These are phyloP conservation scores for Drosophila guanche DNA, from an alignment of 1,140 invertebrate genomes.

Conservation along the genomic window DNA sequence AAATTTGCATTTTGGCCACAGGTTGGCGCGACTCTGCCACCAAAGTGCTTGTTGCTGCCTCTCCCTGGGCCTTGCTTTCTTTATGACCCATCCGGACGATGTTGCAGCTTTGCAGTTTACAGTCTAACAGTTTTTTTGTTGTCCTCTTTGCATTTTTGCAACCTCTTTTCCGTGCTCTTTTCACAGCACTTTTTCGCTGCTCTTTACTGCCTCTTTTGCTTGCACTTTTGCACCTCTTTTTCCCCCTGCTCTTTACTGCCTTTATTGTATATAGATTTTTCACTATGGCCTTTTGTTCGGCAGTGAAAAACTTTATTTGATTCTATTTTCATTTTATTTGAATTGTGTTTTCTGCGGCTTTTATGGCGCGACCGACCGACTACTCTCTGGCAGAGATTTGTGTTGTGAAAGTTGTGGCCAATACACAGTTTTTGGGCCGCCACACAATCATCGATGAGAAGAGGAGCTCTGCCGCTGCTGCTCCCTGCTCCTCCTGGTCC, in stretches of 20 bases:
- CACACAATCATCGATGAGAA: slow-evolving; percentile 20
- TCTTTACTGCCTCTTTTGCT: neutral
- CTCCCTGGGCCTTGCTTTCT: slow-evolving; percentile 74
- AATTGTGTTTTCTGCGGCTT: slow-evolving; percentile 68
- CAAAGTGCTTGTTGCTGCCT: slow-evolving; percentile 7
- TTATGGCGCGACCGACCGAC: slow-evolving; percentile 56
- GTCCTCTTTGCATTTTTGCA: too few species aligned
- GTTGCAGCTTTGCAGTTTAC: slow-evolving; percentile 38
- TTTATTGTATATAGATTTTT: slow-evolving; percentile 47
- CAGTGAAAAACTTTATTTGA: slow-evolving; percentile 71
- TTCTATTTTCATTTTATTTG: slow-evolving; percentile 82
- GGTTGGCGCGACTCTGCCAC: slow-evolving; percentile 19
- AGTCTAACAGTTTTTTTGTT: neutral
- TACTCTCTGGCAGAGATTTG: slow-evolving; percentile 53
- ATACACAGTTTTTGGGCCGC: slow-evolving; percentile 9
- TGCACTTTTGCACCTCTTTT: slow-evolving; percentile 38
- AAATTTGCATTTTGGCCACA: slow-evolving; percentile 75
- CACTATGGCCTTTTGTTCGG: slow-evolving; percentile 66
- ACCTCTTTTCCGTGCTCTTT: too few species aligned
- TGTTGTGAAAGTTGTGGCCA: slow-evolving; percentile 64
- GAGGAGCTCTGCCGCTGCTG: slow-evolving; percentile 4
- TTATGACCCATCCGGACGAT: slow-evolving; percentile 59
- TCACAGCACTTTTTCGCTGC: slow-evolving; percentile 30
- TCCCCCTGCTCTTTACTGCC: neutral
- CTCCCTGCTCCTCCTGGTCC: slow-evolving; percentile 35